Evolutionary conservation across 2,797 vertebrate species (phyloP), one percentile per base, ranked within the genome.

Genomic region (Helicolenus hilgendorfi): DNA sequence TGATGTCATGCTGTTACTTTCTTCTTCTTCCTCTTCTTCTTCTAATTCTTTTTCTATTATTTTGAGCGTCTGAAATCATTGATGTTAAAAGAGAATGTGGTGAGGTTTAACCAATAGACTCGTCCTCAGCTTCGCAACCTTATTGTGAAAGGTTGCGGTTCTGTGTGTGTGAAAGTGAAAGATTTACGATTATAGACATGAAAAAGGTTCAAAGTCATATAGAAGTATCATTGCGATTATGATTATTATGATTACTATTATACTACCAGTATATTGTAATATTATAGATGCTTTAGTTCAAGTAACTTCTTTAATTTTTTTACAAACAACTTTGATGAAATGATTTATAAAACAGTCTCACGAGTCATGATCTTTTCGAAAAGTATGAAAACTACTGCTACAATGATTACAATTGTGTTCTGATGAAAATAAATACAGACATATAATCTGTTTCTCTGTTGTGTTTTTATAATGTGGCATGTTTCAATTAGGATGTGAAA

Each of bases 301-400:
- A 96, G 96, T 94, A 98, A 97, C 96, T 98, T 97, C 95, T 98
- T 98, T 98, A 96, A 98, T 98, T 98, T 98, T 98, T 98, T 97
- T 98, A 98, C 97, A 96, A 97, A 98, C 94, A 97, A 98, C 95
- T 97, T 97, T 98, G 97, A 98, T 98, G 96, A 97, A 97, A 97
- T 98, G 95, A 98, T 98, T 98, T 98, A 98, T 98, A 98, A 97
- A 97, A 97, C 94, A 95, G 97, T 97, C 97, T 97, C 96, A 98
- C 96, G 91, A 98, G 97, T 97, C 96, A 97, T 97, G 94, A 97
- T 97, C 95, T 98, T 98, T 98, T 98, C 94, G 56, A 96, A 96
- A 98, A 97, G 96, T 97, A 98, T 96, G 95, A 96, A 97, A 95
- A 96, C 94, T 94, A 98, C 97, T 97, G 96, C 96, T 97, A 98